Percentiles rank a stretch among this genome's conserved stretches.
These are phyloP conservation scores for Phymatocera aterrima DNA, from an alignment of 2,888 invertebrate genomes.

Conservation along the genomic window DNA sequence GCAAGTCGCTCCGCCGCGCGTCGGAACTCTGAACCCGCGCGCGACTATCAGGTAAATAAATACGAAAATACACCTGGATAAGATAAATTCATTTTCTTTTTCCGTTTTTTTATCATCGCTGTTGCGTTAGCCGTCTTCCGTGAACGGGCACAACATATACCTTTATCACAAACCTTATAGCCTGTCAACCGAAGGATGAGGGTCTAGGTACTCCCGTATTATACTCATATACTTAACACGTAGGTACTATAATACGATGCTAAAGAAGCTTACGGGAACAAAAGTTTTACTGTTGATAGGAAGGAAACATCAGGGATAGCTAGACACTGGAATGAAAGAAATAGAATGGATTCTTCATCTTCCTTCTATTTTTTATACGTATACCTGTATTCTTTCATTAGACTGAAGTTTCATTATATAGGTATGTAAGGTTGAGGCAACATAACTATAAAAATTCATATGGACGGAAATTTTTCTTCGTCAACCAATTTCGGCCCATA, in stretches of 20 bases:
- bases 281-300: constrained; percentile 6
- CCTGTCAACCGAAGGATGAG: constrained; percentile 41
- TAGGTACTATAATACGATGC: background rate
- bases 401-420: too few species aligned
- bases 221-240: background rate
- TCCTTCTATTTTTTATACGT: too few species aligned
- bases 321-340: background rate
- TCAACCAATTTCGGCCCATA: too few species aligned
- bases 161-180: constrained; percentile 43
- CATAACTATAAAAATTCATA: too few species aligned
- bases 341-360: too few species aligned
- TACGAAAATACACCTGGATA: constrained; percentile 50
- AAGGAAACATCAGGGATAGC: background rate
- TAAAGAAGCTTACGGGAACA: background rate
- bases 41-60: constrained; percentile 25
- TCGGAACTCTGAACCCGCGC: background rate
- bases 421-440: too few species aligned
- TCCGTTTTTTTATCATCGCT: constrained; percentile 42
- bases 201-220: background rate
- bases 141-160: background rate
- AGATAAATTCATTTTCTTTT: constrained; percentile 53
- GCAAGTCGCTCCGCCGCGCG: background rate
- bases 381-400: too few species aligned
- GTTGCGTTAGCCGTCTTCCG: background rate
- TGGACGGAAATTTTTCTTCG: too few species aligned